These are phyloP conservation scores for Argyra leucocephala DNA, from an alignment of 2,888 invertebrate species.

Conservation along the genomic window DNA sequence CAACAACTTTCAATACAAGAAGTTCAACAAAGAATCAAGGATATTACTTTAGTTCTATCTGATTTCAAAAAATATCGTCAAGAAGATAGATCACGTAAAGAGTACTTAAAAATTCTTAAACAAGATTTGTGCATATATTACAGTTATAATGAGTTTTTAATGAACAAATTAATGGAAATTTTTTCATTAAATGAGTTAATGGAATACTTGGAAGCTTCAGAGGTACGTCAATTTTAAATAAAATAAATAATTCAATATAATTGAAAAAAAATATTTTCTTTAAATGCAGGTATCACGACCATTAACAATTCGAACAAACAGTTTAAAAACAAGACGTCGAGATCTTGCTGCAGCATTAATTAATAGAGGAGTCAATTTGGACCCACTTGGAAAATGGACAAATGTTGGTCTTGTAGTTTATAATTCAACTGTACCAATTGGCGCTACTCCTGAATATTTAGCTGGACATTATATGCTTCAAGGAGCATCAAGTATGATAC, in stretches of 20 bases:
- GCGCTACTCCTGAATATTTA: slow-evolving; percentile 97
- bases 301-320: slow-evolving; percentile 90
- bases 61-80: slow-evolving; percentile 67
- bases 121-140: slow-evolving; percentile 88
- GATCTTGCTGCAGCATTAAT: slow-evolving; percentile 92
- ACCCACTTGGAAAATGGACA: slow-evolving; percentile 97
- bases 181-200: slow-evolving; percentile 78
- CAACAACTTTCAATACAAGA: slow-evolving; percentile 68
- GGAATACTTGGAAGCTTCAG: slow-evolving; percentile 93
- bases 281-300: slow-evolving; percentile 60
- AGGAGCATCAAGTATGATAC: slow-evolving; percentile 92
- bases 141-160: slow-evolving; percentile 92
- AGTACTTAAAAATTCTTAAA: slow-evolving; percentile 69
- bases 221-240: slow-evolving; percentile 47
- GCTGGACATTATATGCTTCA: slow-evolving; percentile 96
- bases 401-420: slow-evolving; percentile 95
- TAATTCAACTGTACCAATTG: slow-evolving; percentile 90
- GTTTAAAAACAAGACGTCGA: slow-evolving; percentile 80
- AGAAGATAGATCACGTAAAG: slow-evolving; percentile 60
- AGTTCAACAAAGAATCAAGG: slow-evolving; percentile 81
- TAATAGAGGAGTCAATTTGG: slow-evolving; percentile 92
- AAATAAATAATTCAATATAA: background rate
- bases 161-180: slow-evolving; percentile 83
- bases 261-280: background rate
- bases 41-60: slow-evolving; percentile 66